Percentiles rank a stretch among this genome's conserved stretches.
Conservation (phyloP, 2,113 vertebrate species). For the Thalassoma bifasciatum region DNA sequence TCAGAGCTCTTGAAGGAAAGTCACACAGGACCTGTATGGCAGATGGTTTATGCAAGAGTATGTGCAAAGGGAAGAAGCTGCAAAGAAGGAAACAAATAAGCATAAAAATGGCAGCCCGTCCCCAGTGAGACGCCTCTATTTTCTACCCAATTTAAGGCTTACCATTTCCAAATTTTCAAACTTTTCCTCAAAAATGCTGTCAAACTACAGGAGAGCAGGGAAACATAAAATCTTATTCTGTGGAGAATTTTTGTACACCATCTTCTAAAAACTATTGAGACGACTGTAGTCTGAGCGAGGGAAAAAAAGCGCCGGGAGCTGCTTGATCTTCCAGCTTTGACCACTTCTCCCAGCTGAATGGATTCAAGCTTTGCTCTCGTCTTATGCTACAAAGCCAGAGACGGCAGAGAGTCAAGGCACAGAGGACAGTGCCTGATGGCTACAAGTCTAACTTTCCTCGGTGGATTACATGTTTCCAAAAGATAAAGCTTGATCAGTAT, state of each 20-base stretch:
- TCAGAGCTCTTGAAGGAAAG: constrained; percentile 78
- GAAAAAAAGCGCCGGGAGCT: constrained; percentile 45
- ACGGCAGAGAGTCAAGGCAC: constrained; percentile 40
- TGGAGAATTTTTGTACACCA: constrained; percentile 25
- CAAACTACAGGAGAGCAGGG: constrained; percentile 46
- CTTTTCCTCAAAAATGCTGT: constrained; percentile 63
- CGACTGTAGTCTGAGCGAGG: constrained; percentile 33
- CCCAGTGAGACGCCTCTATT: constrained; percentile 59
- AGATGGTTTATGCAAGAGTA: constrained; percentile 77
- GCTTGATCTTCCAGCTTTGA: constrained; percentile 66
- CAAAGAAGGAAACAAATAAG: constrained; percentile 70
- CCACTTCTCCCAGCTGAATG: constrained; percentile 64
- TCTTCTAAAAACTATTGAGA: constrained; percentile 48
- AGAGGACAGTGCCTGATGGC: constrained; percentile 64
- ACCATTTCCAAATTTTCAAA: constrained; percentile 55
- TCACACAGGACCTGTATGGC: constrained; percentile 75
- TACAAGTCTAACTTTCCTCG: constrained; percentile 51
- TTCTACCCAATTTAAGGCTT: constrained; percentile 69
- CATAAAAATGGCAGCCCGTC: constrained; percentile 71
- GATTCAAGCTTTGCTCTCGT: constrained; percentile 51
- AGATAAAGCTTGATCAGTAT: constrained; percentile 60
- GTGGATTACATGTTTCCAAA: constrained; percentile 62
- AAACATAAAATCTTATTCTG: constrained; percentile 43
- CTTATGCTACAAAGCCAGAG: constrained; percentile 63
- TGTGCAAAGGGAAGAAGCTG: constrained; percentile 61